These are phyloP conservation scores for Athetis lepigone DNA, from an alignment of 2,888 invertebrate species.

Conservation along the genomic window DNA sequence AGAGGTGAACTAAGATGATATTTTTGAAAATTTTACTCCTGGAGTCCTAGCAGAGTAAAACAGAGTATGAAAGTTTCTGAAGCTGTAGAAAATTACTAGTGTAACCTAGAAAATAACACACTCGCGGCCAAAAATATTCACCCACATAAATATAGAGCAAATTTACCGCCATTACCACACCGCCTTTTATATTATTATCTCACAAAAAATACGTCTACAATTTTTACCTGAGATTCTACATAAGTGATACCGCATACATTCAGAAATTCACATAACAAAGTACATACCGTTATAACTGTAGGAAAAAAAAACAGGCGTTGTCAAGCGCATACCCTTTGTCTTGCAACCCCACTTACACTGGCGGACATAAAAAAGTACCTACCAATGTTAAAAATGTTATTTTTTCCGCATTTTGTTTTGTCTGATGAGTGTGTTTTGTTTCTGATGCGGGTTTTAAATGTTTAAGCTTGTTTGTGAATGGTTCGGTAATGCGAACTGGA, in stretches of 20 bases:
- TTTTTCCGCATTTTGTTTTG: conserved; percentile 46
- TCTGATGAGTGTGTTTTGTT: conserved; percentile 34
- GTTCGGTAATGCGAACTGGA: conserved; percentile 21
- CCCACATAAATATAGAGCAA: conserved; percentile 28
- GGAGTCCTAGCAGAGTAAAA: no score
- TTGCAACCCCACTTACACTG: conserved; percentile 60
- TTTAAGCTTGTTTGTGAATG: conserved; percentile 35
- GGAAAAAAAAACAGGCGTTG: conserved; percentile 65
- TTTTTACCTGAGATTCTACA: conserved; percentile 44
- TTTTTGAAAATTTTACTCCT: no score
- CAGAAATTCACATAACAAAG: conserved; percentile 27
- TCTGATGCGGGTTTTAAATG: conserved; percentile 34
- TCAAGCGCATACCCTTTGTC: conserved; percentile 67
- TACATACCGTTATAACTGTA: conserved; percentile 35
- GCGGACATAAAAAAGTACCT: conserved; percentile 51
- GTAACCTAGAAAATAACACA: background rate
- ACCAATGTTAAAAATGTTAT: conserved; percentile 40
- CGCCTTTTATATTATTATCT: conserved; percentile 24
- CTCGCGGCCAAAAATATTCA: conserved; percentile 26
- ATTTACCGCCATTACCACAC: conserved; percentile 21
- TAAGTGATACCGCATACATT: conserved; percentile 47
- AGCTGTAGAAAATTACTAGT: no score
- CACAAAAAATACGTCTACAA: conserved; percentile 32
- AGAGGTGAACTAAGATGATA: no score
- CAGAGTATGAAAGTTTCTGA: no score